phyloP scores from a whole-genome alignment of 2,888 invertebrate genomes.

The Cephus pulcher region DNA sequence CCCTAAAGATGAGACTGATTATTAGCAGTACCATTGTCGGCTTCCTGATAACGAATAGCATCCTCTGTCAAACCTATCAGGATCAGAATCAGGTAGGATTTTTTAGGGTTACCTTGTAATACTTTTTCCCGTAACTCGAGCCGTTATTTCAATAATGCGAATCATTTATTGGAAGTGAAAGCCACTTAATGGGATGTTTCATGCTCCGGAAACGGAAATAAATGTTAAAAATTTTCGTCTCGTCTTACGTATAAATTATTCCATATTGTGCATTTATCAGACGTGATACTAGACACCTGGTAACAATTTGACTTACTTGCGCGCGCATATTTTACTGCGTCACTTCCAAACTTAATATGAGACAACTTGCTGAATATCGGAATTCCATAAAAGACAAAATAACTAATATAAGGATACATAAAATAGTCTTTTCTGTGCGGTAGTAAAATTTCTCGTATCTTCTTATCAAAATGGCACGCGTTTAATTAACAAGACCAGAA shows the following conservation, averaged over 20 bases:
- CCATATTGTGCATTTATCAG: not conserved
- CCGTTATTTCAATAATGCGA: no score
- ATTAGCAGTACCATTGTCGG: not conserved
- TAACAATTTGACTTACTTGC: not conserved
- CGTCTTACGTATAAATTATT: not conserved
- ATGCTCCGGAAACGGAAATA: not conserved
- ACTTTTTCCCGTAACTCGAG: not conserved
- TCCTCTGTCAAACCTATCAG: not conserved
- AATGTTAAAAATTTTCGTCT: not conserved
- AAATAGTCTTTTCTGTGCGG: not conserved
- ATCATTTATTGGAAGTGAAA: not conserved
- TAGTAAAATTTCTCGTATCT: not conserved
- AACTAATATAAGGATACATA: not conserved
- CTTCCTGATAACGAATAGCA: not conserved
- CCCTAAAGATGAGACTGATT: not conserved
- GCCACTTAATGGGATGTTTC: not conserved
- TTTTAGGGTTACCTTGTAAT: not conserved
- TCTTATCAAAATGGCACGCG: not conserved
- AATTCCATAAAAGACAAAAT: not conserved
- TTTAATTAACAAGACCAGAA: not conserved
- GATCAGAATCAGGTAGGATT: not conserved
- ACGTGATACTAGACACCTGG: not conserved
- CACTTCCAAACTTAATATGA: not conserved
- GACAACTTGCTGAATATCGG: not conserved
- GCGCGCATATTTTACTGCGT: not conserved